A percentile compares a stretch with the other conserved stretches of the same genome.
phyloP scores from a whole-genome alignment of 2,888 invertebrate species.

The Byasa hedistus region DNA sequence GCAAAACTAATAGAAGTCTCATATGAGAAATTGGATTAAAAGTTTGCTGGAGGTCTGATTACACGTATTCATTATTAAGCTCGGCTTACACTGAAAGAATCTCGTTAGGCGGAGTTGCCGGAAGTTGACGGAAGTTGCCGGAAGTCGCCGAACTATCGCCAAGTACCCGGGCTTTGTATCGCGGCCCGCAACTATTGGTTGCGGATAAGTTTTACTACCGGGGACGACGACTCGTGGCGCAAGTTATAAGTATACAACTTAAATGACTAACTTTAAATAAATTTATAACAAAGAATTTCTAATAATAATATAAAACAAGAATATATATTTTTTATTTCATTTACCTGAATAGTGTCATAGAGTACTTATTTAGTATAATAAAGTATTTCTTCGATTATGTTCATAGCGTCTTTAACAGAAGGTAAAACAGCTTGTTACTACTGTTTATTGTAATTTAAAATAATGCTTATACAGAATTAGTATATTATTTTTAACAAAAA shows the following conservation, averaged over 20 bases:
- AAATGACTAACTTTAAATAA: neutral
- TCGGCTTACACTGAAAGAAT: conserved; percentile 56
- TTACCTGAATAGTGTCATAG: no score
- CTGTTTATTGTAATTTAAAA: no score
- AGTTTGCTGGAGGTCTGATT: conserved; percentile 37
- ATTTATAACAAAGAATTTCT: no score
- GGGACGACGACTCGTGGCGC: conserved; percentile 35
- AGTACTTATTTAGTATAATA: no score
- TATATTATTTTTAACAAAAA: no score
- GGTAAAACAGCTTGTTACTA: no score
- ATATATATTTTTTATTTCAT: no score
- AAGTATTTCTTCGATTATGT: no score
- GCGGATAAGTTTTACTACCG: conserved; percentile 53
- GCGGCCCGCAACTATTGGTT: conserved; percentile 59
- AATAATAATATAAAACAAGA: no score
- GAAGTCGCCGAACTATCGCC: conserved; percentile 49
- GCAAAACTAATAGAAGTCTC: conserved; percentile 20
- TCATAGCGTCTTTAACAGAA: no score
- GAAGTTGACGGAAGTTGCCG: conserved; percentile 46
- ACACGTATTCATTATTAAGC: conserved; percentile 54
- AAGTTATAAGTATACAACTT: conserved; percentile 31
- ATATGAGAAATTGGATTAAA: conserved; percentile 23
- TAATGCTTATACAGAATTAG: no score
- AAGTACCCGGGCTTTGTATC: conserved; percentile 44
- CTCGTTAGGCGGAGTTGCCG: conserved; percentile 45